A percentile compares a stretch with the other conserved stretches of the same genome.
These are phyloP conservation scores for Coluber constrictor DNA, from an alignment of 2,797 vertebrate species.

Conservation along the genomic window DNA sequence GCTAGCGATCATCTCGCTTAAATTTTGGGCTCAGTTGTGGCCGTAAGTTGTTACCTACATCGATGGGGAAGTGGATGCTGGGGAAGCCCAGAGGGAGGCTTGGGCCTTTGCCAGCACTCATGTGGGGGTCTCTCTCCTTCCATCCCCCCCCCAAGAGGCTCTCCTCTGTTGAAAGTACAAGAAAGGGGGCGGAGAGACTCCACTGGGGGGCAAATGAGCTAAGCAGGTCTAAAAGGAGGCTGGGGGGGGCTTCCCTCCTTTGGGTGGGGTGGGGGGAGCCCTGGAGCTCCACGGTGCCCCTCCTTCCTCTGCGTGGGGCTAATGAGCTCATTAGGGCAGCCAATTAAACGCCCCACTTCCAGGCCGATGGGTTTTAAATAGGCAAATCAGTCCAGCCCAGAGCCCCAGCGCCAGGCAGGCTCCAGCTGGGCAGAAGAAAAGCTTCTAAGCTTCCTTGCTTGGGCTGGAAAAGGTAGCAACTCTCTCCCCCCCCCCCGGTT, in stretches of 20 bases:
- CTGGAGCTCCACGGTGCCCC: neutral
- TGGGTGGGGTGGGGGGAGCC: too few relatives aligned
- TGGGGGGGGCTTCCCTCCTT: too few relatives aligned
- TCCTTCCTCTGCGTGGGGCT: neutral
- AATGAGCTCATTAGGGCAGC: constrained; percentile 56
- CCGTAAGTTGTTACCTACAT: too few relatives aligned
- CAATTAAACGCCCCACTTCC: constrained; percentile 20
- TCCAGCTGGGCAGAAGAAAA: constrained; percentile 8
- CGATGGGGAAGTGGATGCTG: too few relatives aligned
- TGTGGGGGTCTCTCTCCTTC: neutral
- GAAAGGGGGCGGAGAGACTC: neutral
- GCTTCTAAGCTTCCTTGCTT: constrained; percentile 5
- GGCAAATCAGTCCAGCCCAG: constrained; percentile 41
- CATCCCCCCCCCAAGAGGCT: neutral
- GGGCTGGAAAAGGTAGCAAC: constrained; percentile 5
- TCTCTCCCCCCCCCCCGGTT: rapidly evolving
- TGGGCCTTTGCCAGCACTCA: too few relatives aligned
- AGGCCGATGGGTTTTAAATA: constrained; percentile 26
- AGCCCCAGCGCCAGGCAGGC: constrained; percentile 14
- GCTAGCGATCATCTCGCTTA: too few relatives aligned
- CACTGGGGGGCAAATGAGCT: neutral
- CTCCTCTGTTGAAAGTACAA: neutral
- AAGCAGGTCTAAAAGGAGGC: neutral
- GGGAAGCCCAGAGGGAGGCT: too few relatives aligned
- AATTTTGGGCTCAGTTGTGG: neutral